Percentiles rank a stretch among this genome's conserved stretches.
phyloP scores from a whole-genome alignment of 2,888 invertebrate genomes.

The Lithophane socia region DNA sequence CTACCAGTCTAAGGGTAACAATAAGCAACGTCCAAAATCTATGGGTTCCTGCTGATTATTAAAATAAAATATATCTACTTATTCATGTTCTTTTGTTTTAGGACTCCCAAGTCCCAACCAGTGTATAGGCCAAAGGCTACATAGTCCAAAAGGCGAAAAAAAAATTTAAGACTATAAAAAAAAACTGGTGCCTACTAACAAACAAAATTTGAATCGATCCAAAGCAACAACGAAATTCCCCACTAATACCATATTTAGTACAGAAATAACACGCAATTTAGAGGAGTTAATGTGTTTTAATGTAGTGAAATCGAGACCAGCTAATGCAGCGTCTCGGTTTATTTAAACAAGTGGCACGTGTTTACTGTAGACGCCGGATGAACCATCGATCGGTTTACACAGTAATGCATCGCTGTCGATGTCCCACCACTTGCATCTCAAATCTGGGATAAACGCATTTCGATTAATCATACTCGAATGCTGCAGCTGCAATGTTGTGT shows the following conservation, averaged over 20 bases:
- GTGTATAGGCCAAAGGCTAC: too few species aligned
- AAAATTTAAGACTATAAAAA: background rate
- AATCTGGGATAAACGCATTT: conserved; percentile 61
- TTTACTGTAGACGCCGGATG: conserved; percentile 88
- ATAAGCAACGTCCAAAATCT: background rate
- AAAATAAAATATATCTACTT: too few species aligned
- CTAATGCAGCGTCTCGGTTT: conserved; percentile 88
- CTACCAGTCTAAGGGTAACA: background rate
- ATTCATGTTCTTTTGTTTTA: background rate
- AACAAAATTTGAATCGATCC: conserved; percentile 27
- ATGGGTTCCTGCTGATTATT: background rate
- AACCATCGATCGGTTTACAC: conserved; percentile 89
- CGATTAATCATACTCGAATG: conserved; percentile 58
- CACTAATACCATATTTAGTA: conserved; percentile 76
- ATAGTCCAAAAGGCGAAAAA: background rate
- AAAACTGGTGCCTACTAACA: conserved; percentile 2
- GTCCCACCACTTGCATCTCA: conserved; percentile 79
- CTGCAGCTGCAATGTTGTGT: conserved; percentile 42
- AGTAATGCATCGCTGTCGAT: conserved; percentile 87
- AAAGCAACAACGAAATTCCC: conserved; percentile 64
- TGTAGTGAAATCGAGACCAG: conserved; percentile 89
- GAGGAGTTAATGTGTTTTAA: conserved; percentile 90
- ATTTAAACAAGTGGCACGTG: conserved; percentile 90
- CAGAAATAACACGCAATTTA: conserved; percentile 85
- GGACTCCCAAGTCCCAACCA: background rate